Conservation (phyloP, 2,888 invertebrate species). For the Thelaira solivaga region DNA sequence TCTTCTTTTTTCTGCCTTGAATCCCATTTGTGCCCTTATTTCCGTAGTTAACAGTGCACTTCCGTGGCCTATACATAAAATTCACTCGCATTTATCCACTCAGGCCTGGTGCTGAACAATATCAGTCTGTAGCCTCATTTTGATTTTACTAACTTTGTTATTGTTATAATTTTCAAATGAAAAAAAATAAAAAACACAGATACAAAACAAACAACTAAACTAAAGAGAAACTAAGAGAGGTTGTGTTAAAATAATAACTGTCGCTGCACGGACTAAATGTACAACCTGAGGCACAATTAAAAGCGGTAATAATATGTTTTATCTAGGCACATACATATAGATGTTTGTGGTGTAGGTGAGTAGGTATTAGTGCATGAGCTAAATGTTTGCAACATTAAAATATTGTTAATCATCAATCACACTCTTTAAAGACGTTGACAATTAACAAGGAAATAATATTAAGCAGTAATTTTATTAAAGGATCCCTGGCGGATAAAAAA, state of each 20-base stretch:
- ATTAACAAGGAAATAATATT: too few relatives aligned
- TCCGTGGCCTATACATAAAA: slow-evolving; percentile 50
- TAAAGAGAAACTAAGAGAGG: slow-evolving; percentile 24
- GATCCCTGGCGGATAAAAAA: too few relatives aligned
- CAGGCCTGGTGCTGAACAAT: not conserved
- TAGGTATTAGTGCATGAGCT: not conserved
- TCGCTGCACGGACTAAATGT: slow-evolving; percentile 7
- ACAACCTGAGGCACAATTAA: slow-evolving; percentile 12
- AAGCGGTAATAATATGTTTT: not conserved
- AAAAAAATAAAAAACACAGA: slow-evolving; percentile 9
- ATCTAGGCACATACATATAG: not conserved
- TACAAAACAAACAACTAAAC: slow-evolving; percentile 1
- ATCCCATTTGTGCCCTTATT: slow-evolving; percentile 48
- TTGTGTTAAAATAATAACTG: slow-evolving; percentile 42
- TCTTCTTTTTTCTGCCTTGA: slow-evolving; percentile 20
- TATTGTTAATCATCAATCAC: too few relatives aligned
- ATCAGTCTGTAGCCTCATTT: slow-evolving; percentile 20
- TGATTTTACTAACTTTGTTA: slow-evolving; percentile 38
- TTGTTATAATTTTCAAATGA: slow-evolving; percentile 28
- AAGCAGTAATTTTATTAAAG: too few relatives aligned
- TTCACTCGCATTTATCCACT: slow-evolving; percentile 6
- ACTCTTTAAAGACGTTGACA: too few relatives aligned
- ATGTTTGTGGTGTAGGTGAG: not conserved
- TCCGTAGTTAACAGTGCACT: slow-evolving; percentile 57
- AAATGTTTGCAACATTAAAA: not conserved